Evolutionary conservation across 2,888 invertebrate genomes (phyloP), one percentile per base, ranked within the genome.

Genomic region (Synanthedon myopaeformis): DNA sequence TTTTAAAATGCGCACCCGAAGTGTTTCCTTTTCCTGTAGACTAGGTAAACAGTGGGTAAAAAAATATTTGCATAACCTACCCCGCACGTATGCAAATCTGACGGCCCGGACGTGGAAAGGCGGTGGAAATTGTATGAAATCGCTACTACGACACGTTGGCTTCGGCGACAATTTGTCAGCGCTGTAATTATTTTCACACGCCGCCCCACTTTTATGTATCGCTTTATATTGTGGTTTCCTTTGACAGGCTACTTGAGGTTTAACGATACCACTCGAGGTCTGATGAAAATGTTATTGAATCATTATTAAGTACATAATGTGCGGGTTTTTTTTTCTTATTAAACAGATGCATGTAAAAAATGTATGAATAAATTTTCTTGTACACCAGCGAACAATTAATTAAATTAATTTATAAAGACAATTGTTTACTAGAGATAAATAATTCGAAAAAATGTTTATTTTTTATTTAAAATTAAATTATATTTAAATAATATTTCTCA

Each of bases 101-200:
- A 63, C 63, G 75, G 76, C 78, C 81, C 81, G 75, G 76, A 69
- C 72, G 74, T 74, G 75, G 72, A 78, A 82, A 79, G 72, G 73
- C 74, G 77, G 76, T 75, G 82, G 80, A 84, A 87, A 88, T 83
- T 84, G 84, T 85, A 85, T 85, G 84, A 88, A 87, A 88, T 87
- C 86, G 85, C 79, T 75, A 73, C 73, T 70, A 69, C 79, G 80
- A 79, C 82, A 80, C 76, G 79, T 76, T 75, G 80, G 66, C 67
- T 82, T 80, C 79, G 74, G 72, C 70, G 77, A 74, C 80, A 86
- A 87, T 87, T 87, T 87, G 84, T 88, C 86, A 84, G 76, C 74
- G 77, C 79, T 74, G 82, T 85, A 83, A 88, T 88, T 85, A 85
- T 84, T 83, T 76, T 62, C 67, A 71, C 74, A 13, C 73, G 71